These are phyloP conservation scores for Calvadosia cruxmelitensis DNA, from an alignment of 30 jellyfish, hydroid and myxozoan species.

Conservation along the genomic window DNA sequence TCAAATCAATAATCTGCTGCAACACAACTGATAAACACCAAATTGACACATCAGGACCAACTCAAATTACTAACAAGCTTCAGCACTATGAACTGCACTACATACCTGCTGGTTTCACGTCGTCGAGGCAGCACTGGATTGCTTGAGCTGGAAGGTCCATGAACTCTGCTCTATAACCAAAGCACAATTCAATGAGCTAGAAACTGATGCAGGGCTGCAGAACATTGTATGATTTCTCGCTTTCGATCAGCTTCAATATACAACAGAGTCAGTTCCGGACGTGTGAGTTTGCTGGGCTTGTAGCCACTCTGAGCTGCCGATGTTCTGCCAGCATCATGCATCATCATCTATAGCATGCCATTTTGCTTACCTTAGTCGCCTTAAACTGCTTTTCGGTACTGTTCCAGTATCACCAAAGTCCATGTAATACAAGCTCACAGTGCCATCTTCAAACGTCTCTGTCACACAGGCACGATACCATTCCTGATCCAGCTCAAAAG, in stretches of 20 bases:
- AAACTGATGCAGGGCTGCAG: no score
- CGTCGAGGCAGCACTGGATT: conserved; percentile 43
- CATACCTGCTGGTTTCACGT: conserved; percentile 50
- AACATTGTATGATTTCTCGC: no score
- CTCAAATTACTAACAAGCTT: background rate
- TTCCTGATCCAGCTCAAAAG: conserved; percentile 41
- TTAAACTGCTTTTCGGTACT: conserved; percentile 4
- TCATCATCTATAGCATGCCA: no score
- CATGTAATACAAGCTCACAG: conserved; percentile 36
- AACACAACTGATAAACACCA: background rate
- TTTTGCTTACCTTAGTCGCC: background rate
- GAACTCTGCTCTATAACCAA: conserved; percentile 31
- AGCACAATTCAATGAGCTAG: no score
- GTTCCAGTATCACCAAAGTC: conserved; percentile 77
- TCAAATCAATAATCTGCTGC: background rate
- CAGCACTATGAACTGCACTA: no score
- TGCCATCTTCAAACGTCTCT: conserved; percentile 20
- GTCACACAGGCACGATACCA: conserved; percentile 78
- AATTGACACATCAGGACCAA: background rate
- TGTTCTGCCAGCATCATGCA: no score
- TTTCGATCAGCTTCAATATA: no score
- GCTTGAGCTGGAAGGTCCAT: conserved; percentile 70
- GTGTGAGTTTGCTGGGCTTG: no score
- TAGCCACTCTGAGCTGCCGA: no score
- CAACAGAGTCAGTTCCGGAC: no score